A percentile compares a stretch with the other conserved stretches of the same genome.
Evolutionary conservation across 92 coral and sea anemone species (phyloP).

Genomic region (Muricea muricata): DNA sequence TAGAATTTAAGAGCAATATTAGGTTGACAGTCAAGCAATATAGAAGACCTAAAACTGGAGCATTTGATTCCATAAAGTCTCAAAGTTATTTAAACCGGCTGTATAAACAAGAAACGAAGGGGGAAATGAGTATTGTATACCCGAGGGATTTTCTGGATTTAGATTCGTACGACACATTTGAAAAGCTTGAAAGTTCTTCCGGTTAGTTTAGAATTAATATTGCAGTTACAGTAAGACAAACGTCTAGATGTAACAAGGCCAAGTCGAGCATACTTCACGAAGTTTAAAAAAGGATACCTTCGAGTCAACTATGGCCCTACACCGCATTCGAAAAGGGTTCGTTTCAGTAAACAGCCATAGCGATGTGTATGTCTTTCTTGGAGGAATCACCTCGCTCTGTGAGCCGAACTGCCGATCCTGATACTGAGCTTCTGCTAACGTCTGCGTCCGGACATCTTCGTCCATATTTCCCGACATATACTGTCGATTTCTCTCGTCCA

Average conservation of each 20-base stretch:
- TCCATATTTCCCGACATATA: conserved; percentile 33
- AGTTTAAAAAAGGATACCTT: conserved; percentile 85
- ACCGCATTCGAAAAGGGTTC: conserved; percentile 79
- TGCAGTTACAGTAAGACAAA: neutral
- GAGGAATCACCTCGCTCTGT: conserved; percentile 38
- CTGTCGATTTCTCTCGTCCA: conserved; percentile 24
- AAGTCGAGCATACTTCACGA: neutral
- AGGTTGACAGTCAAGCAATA: no score
- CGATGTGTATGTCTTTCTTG: conserved; percentile 53
- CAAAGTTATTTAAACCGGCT: neutral
- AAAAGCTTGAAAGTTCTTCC: neutral
- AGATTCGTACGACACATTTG: neutral
- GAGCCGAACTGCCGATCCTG: conserved; percentile 33
- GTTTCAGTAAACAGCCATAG: conserved; percentile 82
- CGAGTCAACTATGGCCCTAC: conserved; percentile 83
- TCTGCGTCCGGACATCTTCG: conserved; percentile 16
- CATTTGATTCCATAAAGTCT: neutral
- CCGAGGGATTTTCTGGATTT: conserved; percentile 38
- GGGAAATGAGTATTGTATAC: neutral
- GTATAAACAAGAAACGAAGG: conserved; percentile 11
- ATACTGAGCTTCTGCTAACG: conserved; percentile 14
- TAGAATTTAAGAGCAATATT: no score
- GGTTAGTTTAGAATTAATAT: neutral
- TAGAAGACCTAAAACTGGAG: no score
- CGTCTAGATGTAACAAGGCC: conserved; percentile 22